Conservation (phyloP, 2,113 vertebrate species). For the Pollimyrus isidori region DNA sequence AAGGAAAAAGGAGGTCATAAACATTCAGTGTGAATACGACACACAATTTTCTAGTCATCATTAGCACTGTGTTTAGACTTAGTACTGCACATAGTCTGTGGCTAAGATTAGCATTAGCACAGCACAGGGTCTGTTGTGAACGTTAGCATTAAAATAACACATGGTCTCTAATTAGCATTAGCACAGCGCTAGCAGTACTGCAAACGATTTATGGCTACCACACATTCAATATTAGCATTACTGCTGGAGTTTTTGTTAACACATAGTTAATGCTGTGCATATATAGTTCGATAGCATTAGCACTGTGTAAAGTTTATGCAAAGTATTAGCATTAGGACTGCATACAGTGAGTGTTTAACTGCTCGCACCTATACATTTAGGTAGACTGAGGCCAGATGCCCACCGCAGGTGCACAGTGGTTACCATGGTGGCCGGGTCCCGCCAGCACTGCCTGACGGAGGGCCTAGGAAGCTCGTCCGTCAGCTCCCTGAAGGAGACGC, state of each 20-base stretch:
- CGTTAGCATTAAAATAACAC: neutral
- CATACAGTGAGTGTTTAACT: neutral
- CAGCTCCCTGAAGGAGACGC: constrained; percentile 47
- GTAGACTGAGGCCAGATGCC: constrained; percentile 48
- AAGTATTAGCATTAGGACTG: neutral
- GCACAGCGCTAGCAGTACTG: neutral
- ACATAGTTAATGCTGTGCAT: neutral
- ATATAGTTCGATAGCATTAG: neutral
- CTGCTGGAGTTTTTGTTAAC: neutral
- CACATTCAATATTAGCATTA: neutral
- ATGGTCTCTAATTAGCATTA: neutral
- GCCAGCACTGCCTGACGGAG: constrained; percentile 50
- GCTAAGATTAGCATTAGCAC: neutral
- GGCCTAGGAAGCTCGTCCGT: constrained; percentile 50
- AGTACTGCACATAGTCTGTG: neutral
- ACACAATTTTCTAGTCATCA: neutral
- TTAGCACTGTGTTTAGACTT: neutral
- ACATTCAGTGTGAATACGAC: neutral
- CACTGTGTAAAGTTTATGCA: neutral
- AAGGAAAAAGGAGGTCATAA: neutral
- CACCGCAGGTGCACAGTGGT: constrained; percentile 58
- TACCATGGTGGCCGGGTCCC: constrained; percentile 50
- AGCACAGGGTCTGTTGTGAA: neutral
- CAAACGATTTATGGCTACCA: neutral
- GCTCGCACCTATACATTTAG: constrained; percentile 52